Evolutionary conservation across 1,140 invertebrate genomes (phyloP).

Genomic region (Trichoplusia ni): DNA sequence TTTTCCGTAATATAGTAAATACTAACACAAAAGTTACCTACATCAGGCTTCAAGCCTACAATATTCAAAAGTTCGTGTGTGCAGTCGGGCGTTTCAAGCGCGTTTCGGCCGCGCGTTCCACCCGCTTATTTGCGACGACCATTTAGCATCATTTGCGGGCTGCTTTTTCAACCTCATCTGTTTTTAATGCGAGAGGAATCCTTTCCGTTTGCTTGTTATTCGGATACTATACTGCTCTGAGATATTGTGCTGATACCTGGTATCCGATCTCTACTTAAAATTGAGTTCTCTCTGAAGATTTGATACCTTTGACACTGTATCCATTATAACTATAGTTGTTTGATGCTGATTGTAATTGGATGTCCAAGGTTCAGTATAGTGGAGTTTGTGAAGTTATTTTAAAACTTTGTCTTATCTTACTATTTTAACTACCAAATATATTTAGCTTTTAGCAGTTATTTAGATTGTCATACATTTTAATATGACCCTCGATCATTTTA

Average conservation of each 20-base stretch:
- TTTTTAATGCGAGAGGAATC: conserved; percentile 72
- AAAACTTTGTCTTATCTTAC: no score
- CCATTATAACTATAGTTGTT: conserved; percentile 15
- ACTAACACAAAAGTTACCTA: no score
- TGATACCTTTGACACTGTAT: conserved; percentile 12
- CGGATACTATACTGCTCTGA: conserved; percentile 55
- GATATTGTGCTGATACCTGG: conserved; percentile 52
- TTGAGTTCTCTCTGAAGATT: conserved; percentile 16
- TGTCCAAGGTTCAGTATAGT: not conserved
- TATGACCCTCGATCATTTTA: no score
- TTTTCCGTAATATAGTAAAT: no score
- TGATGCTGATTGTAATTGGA: conserved; percentile 2
- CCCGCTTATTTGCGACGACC: conserved; percentile 59
- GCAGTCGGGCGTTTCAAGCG: conserved; percentile 17
- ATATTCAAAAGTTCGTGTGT: not conserved
- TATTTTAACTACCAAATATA: no score
- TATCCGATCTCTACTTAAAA: conserved; percentile 41
- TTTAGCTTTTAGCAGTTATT: no score
- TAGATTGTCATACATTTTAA: no score
- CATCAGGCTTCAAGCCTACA: no score
- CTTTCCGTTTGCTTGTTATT: conserved; percentile 73
- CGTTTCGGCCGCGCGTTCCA: conserved; percentile 25
- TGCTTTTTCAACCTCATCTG: conserved; percentile 76
- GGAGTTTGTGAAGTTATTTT: not conserved
- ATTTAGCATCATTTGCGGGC: conserved; percentile 76